Evolutionary conservation across 2,113 vertebrate species (phyloP).

Genomic region (Pterophyllum scalare): DNA sequence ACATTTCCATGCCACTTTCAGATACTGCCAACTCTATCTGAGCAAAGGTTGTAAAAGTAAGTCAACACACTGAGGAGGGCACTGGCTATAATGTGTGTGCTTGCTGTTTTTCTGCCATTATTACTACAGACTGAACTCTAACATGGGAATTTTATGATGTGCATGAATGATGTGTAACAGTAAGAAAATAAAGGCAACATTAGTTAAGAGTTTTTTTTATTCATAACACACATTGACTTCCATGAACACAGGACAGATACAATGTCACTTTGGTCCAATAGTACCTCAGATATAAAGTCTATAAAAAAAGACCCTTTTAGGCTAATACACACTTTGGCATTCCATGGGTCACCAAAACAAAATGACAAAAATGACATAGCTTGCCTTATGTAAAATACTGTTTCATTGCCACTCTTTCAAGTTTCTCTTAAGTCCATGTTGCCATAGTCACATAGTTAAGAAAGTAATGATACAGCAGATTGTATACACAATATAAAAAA

Average conservation of each 20-base stretch:
- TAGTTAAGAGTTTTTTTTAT: constrained; percentile 21
- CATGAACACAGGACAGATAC: constrained; percentile 57
- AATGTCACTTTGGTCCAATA: constrained; percentile 62
- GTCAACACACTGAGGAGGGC: neutral
- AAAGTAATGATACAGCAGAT: constrained; percentile 54
- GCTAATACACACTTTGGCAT: constrained; percentile 59
- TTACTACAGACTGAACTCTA: neutral
- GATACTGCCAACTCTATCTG: constrained; percentile 17
- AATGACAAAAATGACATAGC: constrained; percentile 17
- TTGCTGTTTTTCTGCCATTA: neutral
- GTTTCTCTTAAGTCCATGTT: constrained; percentile 29
- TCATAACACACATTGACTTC: constrained; percentile 20
- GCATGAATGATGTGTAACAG: neutral
- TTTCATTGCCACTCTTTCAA: constrained; percentile 31
- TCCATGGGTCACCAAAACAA: neutral
- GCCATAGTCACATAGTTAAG: constrained; percentile 40
- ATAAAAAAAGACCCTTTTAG: constrained; percentile 40
- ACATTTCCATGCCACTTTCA: constrained; percentile 46
- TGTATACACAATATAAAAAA: constrained; percentile 47
- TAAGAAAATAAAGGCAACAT: neutral
- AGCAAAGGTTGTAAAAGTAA: neutral
- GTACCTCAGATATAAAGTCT: constrained; percentile 50
- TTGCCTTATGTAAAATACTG: constrained; percentile 34
- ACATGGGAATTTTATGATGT: neutral
- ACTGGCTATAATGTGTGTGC: neutral